Conservation (phyloP, 2,113 vertebrate genomes). For the Rhea pennata region DNA sequence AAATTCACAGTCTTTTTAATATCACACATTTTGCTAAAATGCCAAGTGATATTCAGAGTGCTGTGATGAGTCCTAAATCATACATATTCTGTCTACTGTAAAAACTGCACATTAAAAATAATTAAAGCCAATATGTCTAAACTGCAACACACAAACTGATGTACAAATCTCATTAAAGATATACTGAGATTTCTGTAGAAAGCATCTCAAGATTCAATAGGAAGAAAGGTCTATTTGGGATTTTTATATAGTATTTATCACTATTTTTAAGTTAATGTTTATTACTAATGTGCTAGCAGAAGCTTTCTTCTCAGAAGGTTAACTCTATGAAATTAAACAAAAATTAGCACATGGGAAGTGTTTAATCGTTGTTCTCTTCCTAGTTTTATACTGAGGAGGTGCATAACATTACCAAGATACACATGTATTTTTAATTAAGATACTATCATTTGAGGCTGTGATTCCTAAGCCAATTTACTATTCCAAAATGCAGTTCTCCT, state of each 20-base stretch:
- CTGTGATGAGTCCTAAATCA: constrained; percentile 53
- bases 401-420: constrained; percentile 5
- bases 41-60: constrained; percentile 49
- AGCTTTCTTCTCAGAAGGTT: constrained; percentile 64
- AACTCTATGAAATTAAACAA: constrained; percentile 58
- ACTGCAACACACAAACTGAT: constrained; percentile 56
- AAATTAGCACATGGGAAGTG: constrained; percentile 38
- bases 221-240: constrained; percentile 42
- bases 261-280: constrained; percentile 39
- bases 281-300: constrained; percentile 51
- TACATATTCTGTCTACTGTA: constrained; percentile 51
- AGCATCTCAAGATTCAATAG: constrained; percentile 13
- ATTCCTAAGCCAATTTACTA: constrained; percentile 44
- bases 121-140: constrained; percentile 63
- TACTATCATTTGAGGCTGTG: constrained; percentile 22
- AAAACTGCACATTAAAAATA: constrained; percentile 68
- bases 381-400: constrained; percentile 50
- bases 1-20: constrained; percentile 63
- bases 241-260: constrained; percentile 34
- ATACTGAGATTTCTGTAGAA: constrained; percentile 36
- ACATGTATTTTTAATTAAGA: constrained; percentile 66
- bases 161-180: constrained; percentile 66
- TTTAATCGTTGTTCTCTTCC: constrained; percentile 41
- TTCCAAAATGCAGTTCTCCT: constrained; percentile 33
- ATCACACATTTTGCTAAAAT: constrained; percentile 59